Percentiles rank a stretch among this genome's conserved stretches.
Evolutionary conservation across 2,113 vertebrate species (phyloP).

Genomic region (Cettia cetti): DNA sequence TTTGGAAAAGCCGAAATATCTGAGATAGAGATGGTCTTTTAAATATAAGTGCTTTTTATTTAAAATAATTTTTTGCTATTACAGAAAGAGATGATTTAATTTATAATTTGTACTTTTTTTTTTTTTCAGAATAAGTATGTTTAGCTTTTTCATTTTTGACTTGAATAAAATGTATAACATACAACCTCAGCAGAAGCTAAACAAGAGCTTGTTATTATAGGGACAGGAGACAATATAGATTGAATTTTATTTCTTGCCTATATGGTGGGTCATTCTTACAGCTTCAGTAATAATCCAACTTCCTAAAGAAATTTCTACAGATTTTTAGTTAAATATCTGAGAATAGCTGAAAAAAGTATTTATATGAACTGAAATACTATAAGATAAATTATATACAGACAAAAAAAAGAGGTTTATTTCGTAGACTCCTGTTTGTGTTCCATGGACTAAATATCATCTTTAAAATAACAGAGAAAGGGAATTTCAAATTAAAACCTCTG

Average conservation of each 20-base stretch:
- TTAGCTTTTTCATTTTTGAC: neutral
- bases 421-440: neutral
- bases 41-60: neutral
- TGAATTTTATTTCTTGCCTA: neutral
- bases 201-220: neutral
- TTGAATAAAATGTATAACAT: neutral
- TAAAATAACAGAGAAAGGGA: neutral
- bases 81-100: neutral
- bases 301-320: neutral
- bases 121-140: neutral
- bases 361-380: neutral
- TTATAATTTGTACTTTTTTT: neutral
- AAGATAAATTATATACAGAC: neutral
- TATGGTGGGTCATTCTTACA: neutral
- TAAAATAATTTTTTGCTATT: neutral
- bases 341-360: fast-evolving
- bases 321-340: neutral
- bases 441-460: neutral
- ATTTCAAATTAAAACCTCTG: neutral
- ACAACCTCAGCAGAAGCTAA: neutral
- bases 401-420: neutral
- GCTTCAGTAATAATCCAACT: neutral
- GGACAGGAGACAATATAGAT: neutral
- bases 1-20: neutral
- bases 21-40: neutral